These are phyloP conservation scores for Oreochromis spilurus DNA, from an alignment of 2,113 vertebrate genomes.

Conservation along the genomic window DNA sequence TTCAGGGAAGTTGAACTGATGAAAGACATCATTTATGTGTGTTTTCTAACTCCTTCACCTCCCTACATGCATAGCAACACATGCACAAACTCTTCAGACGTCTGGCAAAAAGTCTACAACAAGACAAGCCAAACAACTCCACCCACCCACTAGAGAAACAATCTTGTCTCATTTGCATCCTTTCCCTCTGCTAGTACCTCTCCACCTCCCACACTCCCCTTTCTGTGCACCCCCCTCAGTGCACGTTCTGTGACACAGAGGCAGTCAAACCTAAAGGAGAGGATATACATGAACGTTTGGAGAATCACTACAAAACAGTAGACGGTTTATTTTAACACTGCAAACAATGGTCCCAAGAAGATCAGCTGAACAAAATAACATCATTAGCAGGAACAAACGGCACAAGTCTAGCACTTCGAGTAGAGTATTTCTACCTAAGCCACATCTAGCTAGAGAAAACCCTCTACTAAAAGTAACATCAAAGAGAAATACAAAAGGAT, in stretches of 20 bases:
- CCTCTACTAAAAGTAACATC: not conserved
- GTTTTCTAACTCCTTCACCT: not conserved
- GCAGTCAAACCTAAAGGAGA: not conserved
- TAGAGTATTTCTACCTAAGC: not conserved
- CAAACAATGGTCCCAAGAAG: not conserved
- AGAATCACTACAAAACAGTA: not conserved
- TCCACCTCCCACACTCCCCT: constrained; percentile 11
- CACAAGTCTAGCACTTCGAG: not conserved
- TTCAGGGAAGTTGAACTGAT: not conserved
- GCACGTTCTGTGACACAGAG: not conserved
- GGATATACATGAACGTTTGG: not conserved
- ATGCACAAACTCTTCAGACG: not conserved
- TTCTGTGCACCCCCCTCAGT: not conserved
- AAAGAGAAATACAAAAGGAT: not conserved
- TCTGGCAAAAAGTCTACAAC: constrained; percentile 28
- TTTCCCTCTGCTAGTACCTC: not conserved
- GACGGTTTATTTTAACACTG: not conserved
- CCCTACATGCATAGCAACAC: not conserved
- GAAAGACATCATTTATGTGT: not conserved
- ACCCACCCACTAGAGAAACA: constrained; percentile 59
- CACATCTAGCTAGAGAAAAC: not conserved
- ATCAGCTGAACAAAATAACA: not conserved
- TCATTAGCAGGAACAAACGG: not conserved
- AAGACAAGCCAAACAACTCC: constrained; percentile 59
- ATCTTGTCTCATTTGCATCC: constrained; percentile 53